Evolutionary conservation across 2,888 invertebrate genomes (phyloP).

Genomic region (Adelphocoris suturalis): DNA sequence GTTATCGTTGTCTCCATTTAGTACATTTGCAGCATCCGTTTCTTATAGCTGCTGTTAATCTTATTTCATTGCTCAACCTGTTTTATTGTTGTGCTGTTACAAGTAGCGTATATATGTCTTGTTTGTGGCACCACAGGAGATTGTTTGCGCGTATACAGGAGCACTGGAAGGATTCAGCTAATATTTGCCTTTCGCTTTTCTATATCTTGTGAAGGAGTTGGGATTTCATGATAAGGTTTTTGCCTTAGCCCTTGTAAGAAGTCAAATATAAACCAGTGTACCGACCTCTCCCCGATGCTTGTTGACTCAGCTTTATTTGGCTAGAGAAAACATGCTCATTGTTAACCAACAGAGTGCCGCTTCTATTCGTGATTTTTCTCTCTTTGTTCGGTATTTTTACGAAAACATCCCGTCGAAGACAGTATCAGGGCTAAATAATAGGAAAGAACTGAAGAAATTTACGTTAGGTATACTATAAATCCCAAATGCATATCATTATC

Average conservation of each 20-base stretch:
- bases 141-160: neutral
- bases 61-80: too few relatives aligned
- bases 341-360: neutral
- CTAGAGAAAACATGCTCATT: conserved; percentile 16
- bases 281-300: neutral
- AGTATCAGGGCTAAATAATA: too few relatives aligned
- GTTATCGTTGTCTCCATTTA: too few relatives aligned
- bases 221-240: conserved; percentile 21
- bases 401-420: too few relatives aligned
- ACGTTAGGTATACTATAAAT: too few relatives aligned
- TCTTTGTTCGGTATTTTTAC: neutral
- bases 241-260: conserved; percentile 16
- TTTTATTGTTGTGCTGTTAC: too few relatives aligned
- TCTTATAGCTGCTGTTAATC: too few relatives aligned
- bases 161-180: neutral
- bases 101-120: neutral
- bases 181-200: conserved; percentile 9
- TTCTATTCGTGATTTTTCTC: neutral
- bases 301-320: conserved; percentile 17
- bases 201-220: neutral
- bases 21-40: too few relatives aligned
- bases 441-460: too few relatives aligned
- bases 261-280: neutral
- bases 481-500: too few relatives aligned
- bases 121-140: neutral